Evolutionary conservation across 1,140 invertebrate species (phyloP), one percentile per base, ranked within the genome.

Genomic region (Trypoxylus dichotomus): DNA sequence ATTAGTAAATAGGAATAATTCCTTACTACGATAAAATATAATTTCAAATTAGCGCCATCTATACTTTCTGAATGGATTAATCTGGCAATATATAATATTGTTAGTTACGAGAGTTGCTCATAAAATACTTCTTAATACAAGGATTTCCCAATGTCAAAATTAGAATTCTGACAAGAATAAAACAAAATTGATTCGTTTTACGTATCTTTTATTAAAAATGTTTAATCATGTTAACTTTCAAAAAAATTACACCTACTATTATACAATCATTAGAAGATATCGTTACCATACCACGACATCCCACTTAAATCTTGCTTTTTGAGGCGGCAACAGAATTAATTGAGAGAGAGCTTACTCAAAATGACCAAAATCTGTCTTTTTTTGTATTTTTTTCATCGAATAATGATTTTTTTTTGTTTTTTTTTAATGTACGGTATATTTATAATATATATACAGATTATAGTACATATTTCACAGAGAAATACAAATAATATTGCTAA

Each of bases 381-480:
- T 21, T 54, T 47, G 7, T 15, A 11, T 6, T 54, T 47, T 13
- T 15, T 1, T 13, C 43, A 47, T 47, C 43, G 8, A 47, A 47
- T 47, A 47, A 47, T 42, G 11, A 47, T 3, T 8, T 7, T 37
- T 32, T 37, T 8, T 37, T 8, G 43, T 47, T 47, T 47, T 47
- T 47, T 3, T 47, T 43, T 43, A 43, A 54, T 19, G 15, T 54
- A 54, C 47, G 47, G 6, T 54, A 54, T 54, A 54, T 54, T 54
- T 54, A 54, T 54, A 54, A 54, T 54, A 54, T 54, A 54, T 54
- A 54, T 54, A 54, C 47, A 54, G 47, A 54, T 54, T 54, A 54
- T 54, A 54, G 47, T 54, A 54, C 47, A 54, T 54, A 54, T 54
- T 54, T 54, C 15, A 54, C 47, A 54, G 15, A 54, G 47, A 54